Conservation (phyloP, 2,888 invertebrate genomes). For the Endotricha flammealis region DNA sequence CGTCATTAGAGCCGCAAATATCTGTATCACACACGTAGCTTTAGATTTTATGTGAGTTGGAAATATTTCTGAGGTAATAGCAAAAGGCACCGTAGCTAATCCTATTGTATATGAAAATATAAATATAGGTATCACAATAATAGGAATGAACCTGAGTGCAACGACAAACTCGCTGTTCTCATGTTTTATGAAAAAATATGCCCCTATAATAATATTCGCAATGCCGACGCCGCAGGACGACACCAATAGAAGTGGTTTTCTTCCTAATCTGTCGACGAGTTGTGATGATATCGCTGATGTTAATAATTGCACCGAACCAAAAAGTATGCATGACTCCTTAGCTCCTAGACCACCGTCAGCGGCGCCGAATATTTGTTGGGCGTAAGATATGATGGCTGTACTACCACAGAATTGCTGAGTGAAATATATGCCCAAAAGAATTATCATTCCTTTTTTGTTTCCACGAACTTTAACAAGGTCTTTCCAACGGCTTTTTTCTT, state of each 20-base stretch:
- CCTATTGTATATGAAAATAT: conserved; percentile 81
- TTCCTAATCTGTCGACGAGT: conserved; percentile 79
- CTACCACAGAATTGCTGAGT: conserved; percentile 80
- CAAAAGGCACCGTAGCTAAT: conserved; percentile 80
- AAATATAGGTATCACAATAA: conserved; percentile 78
- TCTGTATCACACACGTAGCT: conserved; percentile 80
- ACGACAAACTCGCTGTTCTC: conserved; percentile 60
- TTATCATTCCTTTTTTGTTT: conserved; percentile 77
- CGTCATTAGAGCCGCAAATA: conserved; percentile 78
- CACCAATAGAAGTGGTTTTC: conserved; percentile 77
- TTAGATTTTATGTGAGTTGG: conserved; percentile 80
- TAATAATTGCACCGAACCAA: conserved; percentile 73
- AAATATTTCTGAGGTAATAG: conserved; percentile 81
- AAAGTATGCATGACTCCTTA: conserved; percentile 70
- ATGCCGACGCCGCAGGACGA: conserved; percentile 77
- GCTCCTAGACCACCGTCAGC: conserved; percentile 68
- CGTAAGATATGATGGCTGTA: conserved; percentile 77
- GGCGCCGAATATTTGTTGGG: conserved; percentile 80
- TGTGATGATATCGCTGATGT: conserved; percentile 77
- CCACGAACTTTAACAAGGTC: conserved; percentile 67
- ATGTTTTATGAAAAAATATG: conserved; percentile 76
- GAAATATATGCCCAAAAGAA: conserved; percentile 79
- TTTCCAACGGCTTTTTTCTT: conserved; percentile 64
- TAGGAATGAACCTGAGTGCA: conserved; percentile 74
- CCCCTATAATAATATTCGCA: conserved; percentile 72